Base-by-base conservation (phyloP, 2,888 invertebrate genomes). In the Acanthosepion pharaonis region DNA sequence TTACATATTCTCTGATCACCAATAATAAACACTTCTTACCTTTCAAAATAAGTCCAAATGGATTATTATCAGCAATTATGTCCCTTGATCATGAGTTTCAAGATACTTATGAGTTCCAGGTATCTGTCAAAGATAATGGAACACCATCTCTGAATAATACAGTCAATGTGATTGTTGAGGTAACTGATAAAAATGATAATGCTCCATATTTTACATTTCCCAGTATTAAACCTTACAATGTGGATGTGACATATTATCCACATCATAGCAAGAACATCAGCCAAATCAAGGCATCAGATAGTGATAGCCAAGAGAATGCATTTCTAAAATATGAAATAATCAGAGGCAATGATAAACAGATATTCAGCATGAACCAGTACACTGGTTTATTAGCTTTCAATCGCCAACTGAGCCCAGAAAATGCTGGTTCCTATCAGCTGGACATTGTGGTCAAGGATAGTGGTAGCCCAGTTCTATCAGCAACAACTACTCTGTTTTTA, bases 111-210 rank as follows among this genome's bases (percentile, higher is more conserved):
- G 11, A 78, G n/a, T 78, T n/a, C 78, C 9, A 78, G 78, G 78
- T 78, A 33, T 78, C 33, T 78, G 78, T 78, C 23, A 78, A 78
- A n/a, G 78, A 78, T n/a, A 78, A 78, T 78, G 78, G 78, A 78
- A 78, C 78, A 78, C 78, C 78, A 78, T 78, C 78, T 78, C 18
- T 78, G 15, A 78, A 78, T 78, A 78, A 78, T 33, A 78, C 78
- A 78, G 78, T 78, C 11, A 78, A 78, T 78, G 78, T 78, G 78
- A 78, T 78, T 78, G 78, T 78, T 78, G 78, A 78, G 78, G 78
- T 78, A n/a, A 78, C n/a, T 78, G 78, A 78, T 78, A 78, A 78
- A 78, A 78, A 78, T 78, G 78, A 78, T 78, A 78, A 78, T 78
- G 78, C 78, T 78, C 78, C 78, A 78, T 78, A 78, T 78, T 78